Evolutionary conservation across 2,797 vertebrate genomes (phyloP).

Genomic region (Delichon dasypus): DNA sequence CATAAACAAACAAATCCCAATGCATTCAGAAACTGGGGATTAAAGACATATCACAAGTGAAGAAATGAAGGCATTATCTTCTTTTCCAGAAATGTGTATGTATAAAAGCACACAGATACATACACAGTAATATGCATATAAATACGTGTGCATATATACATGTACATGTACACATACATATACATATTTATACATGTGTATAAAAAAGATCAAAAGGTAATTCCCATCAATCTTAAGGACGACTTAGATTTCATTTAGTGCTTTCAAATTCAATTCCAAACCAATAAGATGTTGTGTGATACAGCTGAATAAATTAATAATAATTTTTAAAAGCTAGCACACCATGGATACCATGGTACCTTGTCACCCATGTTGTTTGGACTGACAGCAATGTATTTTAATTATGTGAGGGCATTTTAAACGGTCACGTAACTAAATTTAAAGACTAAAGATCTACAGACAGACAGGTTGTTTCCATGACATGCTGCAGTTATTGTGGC

Average conservation of each 20-base stretch:
- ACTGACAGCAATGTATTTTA: background rate
- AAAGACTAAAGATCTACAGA: background rate
- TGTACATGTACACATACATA: background rate
- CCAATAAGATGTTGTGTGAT: background rate
- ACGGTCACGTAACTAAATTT: background rate
- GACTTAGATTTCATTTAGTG: background rate
- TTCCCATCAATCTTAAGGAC: background rate
- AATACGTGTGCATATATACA: background rate
- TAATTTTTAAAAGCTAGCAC: background rate
- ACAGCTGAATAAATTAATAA: background rate
- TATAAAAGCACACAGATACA: background rate
- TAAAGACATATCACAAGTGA: background rate
- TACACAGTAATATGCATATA: background rate
- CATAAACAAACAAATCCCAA: background rate
- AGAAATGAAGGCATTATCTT: background rate
- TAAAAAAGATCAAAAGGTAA: background rate
- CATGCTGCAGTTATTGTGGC: background rate
- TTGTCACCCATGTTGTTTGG: background rate
- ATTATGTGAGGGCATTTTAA: background rate
- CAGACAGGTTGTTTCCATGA: background rate
- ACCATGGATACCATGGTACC: background rate
- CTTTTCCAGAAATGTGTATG: background rate
- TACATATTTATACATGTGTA: rapidly evolving
- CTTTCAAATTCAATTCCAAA: background rate
- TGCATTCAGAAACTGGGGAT: background rate